Evolutionary conservation across 1,140 invertebrate species (phyloP).

Genomic region (Drosophila suzukii): DNA sequence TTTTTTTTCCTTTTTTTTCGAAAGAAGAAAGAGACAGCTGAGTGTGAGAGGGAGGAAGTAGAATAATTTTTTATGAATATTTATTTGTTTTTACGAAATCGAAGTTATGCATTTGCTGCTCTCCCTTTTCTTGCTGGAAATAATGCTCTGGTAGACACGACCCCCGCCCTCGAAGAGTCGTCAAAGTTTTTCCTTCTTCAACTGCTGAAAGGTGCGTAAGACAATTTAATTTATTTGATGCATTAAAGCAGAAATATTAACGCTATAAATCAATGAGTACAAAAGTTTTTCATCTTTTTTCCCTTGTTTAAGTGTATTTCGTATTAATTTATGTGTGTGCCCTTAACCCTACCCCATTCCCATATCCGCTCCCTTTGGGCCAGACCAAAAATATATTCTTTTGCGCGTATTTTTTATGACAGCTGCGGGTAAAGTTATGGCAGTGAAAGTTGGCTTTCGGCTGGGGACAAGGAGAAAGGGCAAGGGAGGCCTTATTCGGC

Average conservation of each 20-base stretch:
- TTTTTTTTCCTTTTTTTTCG: not conserved
- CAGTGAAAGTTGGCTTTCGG: conserved; percentile 59
- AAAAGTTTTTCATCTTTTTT: conserved; percentile 32
- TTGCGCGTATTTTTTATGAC: conserved; percentile 69
- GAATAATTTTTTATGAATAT: conserved; percentile 78
- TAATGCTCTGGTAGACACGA: conserved; percentile 27
- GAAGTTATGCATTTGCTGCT: conserved; percentile 76
- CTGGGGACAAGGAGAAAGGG: not conserved
- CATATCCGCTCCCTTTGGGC: conserved; percentile 15
- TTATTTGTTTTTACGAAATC: conserved; percentile 80
- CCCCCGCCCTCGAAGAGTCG: conserved; percentile 18
- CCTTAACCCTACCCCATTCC: conserved; percentile 18
- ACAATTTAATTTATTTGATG: conserved; percentile 83
- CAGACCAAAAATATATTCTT: conserved; percentile 17
- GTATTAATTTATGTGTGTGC: conserved; percentile 75
- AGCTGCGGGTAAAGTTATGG: conserved; percentile 54
- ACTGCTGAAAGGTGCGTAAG: conserved; percentile 75
- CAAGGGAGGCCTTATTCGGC: not conserved
- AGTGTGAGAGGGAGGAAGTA: conserved; percentile 22
- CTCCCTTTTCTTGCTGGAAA: conserved; percentile 22
- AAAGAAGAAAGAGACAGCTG: not conserved
- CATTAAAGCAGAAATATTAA: conserved; percentile 82
- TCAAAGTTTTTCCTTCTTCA: conserved; percentile 65
- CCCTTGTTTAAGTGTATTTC: conserved; percentile 47
- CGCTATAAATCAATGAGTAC: conserved; percentile 78